These are phyloP conservation scores for Elgonia sp. DNA, from an alignment of 2,888 invertebrate genomes.

Conservation along the genomic window DNA sequence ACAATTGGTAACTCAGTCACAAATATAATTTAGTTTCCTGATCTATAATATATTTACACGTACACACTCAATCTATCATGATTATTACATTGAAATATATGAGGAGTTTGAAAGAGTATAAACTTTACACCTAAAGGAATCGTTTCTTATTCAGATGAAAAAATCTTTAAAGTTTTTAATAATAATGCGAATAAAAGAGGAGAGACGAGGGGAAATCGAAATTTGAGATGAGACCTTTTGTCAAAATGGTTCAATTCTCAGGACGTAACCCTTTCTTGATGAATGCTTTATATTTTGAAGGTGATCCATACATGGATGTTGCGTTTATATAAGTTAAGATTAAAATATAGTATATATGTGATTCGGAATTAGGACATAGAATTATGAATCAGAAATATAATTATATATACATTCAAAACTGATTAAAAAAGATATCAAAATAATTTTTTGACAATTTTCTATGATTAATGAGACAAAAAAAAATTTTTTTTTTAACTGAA, in stretches of 20 bases:
- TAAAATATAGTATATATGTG: not conserved
- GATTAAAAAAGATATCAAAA: too few relatives aligned
- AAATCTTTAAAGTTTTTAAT: constrained; percentile 73
- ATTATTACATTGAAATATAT: not conserved
- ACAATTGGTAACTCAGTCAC: constrained; percentile 78
- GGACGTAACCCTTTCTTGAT: constrained; percentile 76
- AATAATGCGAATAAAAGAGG: constrained; percentile 46
- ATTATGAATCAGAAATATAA: not conserved
- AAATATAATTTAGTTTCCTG: constrained; percentile 83
- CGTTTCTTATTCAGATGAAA: constrained; percentile 12
- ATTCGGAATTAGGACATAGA: not conserved
- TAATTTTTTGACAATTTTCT: too few relatives aligned
- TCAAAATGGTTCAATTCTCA: constrained; percentile 59
- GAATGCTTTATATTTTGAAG: constrained; percentile 56
- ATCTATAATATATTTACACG: constrained; percentile 15
- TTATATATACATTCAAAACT: too few relatives aligned
- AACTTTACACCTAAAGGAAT: constrained; percentile 24
- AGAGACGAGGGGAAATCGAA: constrained; percentile 70
- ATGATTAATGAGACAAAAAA: too few relatives aligned
- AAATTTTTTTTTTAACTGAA: too few relatives aligned
- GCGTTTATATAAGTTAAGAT: not conserved
- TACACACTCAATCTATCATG: constrained; percentile 19
- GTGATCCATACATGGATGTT: constrained; percentile 6
- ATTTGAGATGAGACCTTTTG: constrained; percentile 80
- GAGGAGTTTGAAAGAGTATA: constrained; percentile 31